Conservation (phyloP, 2,113 vertebrate genomes). For the Aptenodytes patagonicus region DNA sequence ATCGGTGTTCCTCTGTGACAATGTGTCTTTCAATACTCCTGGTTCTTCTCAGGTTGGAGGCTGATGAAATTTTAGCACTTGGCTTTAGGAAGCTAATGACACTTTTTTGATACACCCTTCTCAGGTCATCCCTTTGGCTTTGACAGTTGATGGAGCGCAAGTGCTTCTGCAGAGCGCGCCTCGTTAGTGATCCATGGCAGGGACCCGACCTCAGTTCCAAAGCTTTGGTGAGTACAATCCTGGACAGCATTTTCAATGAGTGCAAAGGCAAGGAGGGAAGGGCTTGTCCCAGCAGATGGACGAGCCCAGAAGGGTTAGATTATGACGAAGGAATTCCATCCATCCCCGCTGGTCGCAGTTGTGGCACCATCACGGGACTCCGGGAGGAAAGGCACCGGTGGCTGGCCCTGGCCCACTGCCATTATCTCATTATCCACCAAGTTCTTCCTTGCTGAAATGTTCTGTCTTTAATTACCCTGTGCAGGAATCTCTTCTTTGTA, state of each 20-base stretch:
- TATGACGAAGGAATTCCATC: background rate
- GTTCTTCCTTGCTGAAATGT: background rate
- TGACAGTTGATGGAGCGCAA: background rate
- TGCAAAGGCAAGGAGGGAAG: background rate
- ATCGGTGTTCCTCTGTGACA: rapidly evolving
- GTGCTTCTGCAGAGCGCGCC: background rate
- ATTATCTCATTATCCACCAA: background rate
- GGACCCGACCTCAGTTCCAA: background rate
- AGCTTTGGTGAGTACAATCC: background rate
- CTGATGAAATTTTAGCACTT: background rate
- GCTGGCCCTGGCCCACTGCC: background rate
- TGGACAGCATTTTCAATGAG: background rate
- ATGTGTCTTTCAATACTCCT: background rate
- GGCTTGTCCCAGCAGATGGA: background rate
- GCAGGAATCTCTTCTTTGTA: background rate
- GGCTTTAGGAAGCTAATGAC: background rate
- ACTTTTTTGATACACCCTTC: background rate
- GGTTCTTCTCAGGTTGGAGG: background rate
- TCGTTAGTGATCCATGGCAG: rapidly evolving
- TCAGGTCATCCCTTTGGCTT: background rate
- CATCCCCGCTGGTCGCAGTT: background rate
- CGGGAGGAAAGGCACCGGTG: background rate
- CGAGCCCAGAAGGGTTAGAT: background rate
- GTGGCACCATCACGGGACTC: background rate
- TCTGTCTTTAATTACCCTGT: background rate